A percentile compares a stretch with the other conserved stretches of the same genome.
Conservation (phyloP, 2,888 invertebrate species). For the Thumatha senex region DNA sequence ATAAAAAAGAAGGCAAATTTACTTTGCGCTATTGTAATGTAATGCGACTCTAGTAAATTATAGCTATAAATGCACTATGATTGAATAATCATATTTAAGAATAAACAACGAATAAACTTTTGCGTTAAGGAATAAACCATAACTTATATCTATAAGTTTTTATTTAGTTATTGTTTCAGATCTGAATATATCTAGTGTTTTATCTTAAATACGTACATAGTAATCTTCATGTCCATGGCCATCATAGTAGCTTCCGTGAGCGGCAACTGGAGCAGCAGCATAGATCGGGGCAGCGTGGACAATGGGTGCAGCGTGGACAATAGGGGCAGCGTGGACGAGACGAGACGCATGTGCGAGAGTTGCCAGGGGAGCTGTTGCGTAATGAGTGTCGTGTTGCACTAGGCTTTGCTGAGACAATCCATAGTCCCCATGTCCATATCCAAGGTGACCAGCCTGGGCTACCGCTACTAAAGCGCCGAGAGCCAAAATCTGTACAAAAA, state of each 20-base stretch:
- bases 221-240: conserved; percentile 55
- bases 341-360: conserved; percentile 42
- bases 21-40: no score
- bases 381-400: conserved; percentile 41
- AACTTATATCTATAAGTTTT: no score
- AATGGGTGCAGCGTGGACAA: conserved; percentile 39
- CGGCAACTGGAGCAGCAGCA: conserved; percentile 36
- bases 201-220: conserved; percentile 49
- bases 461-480: conserved; percentile 67
- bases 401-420: conserved; percentile 41
- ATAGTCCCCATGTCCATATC: conserved; percentile 37
- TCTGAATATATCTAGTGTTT: no score
- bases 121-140: no score
- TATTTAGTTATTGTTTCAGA: no score
- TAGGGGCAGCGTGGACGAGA: conserved; percentile 24
- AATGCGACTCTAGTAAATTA: no score
- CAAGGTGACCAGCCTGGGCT: conserved; percentile 77
- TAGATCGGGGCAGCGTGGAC: conserved; percentile 42
- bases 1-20: no score
- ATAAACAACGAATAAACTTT: no score
- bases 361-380: conserved; percentile 28
- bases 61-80: no score
- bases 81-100: no score
- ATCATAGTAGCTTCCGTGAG: conserved; percentile 40
- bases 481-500: conserved; percentile 59